These are phyloP conservation scores for Tauraco hartlaubi DNA, from an alignment of 2,797 vertebrate species.

Conservation along the genomic window DNA sequence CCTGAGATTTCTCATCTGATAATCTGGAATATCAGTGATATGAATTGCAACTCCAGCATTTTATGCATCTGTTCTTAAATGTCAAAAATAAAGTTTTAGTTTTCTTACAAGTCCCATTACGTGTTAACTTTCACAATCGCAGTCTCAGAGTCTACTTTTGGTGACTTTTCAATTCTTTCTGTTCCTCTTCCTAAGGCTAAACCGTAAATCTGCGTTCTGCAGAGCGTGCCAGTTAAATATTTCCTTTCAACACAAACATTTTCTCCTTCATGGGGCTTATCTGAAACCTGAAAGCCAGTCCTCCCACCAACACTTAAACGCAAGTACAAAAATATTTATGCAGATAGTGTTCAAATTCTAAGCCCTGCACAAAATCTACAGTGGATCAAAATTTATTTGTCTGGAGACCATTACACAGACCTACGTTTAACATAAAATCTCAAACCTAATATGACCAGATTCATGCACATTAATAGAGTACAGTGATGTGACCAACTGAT, in stretches of 20 bases:
- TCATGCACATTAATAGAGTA: rapidly evolving
- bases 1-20: background rate
- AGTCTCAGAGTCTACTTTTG: background rate
- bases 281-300: background rate
- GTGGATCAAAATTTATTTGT: background rate
- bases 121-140: background rate
- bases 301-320: background rate
- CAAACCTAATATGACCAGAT: no score
- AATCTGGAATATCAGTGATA: background rate
- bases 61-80: background rate
- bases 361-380: background rate
- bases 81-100: background rate
- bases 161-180: background rate
- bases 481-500: background rate
- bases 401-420: background rate
- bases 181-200: background rate
- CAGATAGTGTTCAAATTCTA: rapidly evolving
- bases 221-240: background rate
- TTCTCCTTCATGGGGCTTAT: background rate
- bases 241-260: background rate
- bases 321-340: rapidly evolving
- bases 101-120: background rate
- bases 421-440: rapidly evolving
- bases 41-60: background rate
- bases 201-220: background rate